Conservation (phyloP, 2,888 invertebrate species). For the Eristalis tenax region DNA sequence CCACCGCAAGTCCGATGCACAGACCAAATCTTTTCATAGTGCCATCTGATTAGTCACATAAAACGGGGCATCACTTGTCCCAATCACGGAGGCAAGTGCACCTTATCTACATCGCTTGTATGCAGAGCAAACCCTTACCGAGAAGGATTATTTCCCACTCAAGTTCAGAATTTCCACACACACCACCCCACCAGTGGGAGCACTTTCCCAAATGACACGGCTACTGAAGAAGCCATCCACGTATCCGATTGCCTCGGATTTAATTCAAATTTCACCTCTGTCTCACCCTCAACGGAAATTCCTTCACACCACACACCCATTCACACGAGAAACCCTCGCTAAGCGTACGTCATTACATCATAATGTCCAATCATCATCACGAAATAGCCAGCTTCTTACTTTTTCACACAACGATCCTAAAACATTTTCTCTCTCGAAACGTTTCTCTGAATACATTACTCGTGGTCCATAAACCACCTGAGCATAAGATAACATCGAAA, state of each 20-base stretch:
- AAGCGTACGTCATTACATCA: neutral
- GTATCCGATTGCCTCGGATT: neutral
- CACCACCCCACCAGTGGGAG: too few species aligned
- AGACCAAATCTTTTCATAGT: too few species aligned
- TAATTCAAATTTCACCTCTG: neutral
- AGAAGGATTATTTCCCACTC: too few species aligned
- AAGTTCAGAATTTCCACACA: too few species aligned
- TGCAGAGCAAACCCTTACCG: too few species aligned
- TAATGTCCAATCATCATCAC: constrained; percentile 1
- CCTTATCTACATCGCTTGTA: neutral
- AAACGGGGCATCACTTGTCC: too few species aligned
- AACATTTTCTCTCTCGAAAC: constrained; percentile 4
- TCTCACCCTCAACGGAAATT: neutral
- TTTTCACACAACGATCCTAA: constrained; percentile 4
- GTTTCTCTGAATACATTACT: constrained; percentile 26
- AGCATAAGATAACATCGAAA: constrained; percentile 39
- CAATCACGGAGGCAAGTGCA: too few species aligned
- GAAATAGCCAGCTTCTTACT: neutral
- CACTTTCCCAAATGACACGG: neutral
- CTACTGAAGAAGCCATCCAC: neutral
- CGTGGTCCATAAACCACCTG: constrained; percentile 51
- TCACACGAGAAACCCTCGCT: neutral
- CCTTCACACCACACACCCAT: neutral
- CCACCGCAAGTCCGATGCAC: too few species aligned
- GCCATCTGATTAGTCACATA: too few species aligned